These are phyloP conservation scores for Sarcophaga caerulescens DNA, from an alignment of 2,888 invertebrate genomes.

Conservation along the genomic window DNA sequence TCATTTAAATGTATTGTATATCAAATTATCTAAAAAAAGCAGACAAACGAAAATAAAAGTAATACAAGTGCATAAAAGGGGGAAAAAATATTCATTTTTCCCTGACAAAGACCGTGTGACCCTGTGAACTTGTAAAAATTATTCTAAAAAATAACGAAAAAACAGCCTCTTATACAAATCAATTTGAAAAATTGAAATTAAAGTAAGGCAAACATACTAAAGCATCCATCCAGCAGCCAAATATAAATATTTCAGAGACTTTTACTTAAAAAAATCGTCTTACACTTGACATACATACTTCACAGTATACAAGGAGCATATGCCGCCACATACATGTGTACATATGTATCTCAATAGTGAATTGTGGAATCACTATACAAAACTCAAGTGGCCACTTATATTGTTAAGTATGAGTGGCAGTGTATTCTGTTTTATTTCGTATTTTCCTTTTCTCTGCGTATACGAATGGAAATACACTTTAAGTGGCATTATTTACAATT, in stretches of 20 bases:
- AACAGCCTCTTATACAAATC: not conserved
- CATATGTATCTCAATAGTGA: not conserved
- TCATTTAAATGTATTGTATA: too few relatives aligned
- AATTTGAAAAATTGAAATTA: not conserved
- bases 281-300: not conserved
- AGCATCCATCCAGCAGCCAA: too few relatives aligned
- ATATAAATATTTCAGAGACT: too few relatives aligned
- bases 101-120: conserved; percentile 61
- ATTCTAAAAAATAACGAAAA: not conserved
- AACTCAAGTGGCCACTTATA: conserved; percentile 65
- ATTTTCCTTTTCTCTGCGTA: not conserved
- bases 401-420: conserved; percentile 50
- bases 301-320: too few relatives aligned
- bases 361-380: not conserved
- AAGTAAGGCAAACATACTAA: too few relatives aligned
- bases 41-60: too few relatives aligned
- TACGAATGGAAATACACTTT: not conserved
- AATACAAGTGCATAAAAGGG: not conserved
- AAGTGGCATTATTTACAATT: not conserved
- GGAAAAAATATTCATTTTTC: not conserved
- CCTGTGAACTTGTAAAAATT: conserved; percentile 62
- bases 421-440: conserved; percentile 47
- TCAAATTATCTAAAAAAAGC: too few relatives aligned
- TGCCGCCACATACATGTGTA: too few relatives aligned
- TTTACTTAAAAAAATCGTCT: not conserved